phyloP scores from a whole-genome alignment of 2,113 vertebrate species.

The Anarrhichthys ocellatus region DNA sequence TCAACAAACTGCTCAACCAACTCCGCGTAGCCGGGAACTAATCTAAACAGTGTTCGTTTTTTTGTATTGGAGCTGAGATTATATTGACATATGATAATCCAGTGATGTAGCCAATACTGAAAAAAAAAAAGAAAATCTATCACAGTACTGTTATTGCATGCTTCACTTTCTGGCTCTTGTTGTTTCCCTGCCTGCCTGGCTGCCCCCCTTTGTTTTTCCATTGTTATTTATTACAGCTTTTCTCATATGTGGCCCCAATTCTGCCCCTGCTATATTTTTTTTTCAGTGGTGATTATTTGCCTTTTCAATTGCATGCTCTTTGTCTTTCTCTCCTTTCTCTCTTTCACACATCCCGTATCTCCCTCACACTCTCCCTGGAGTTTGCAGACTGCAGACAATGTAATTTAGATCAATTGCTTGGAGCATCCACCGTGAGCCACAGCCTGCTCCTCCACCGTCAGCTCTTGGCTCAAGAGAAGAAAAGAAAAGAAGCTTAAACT shows the following conservation, averaged over 20 bases:
- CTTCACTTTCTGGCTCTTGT: conserved; percentile 8
- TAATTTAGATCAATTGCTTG: conserved; percentile 73
- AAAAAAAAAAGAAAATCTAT: conserved; percentile 35
- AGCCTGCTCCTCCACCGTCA: conserved; percentile 50
- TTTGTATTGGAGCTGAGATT: conserved; percentile 24
- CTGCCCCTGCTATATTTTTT: conserved; percentile 24
- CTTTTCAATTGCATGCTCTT: conserved; percentile 54
- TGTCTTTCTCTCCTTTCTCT: conserved; percentile 22
- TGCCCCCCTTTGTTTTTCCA: conserved; percentile 6
- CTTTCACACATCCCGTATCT: background rate
- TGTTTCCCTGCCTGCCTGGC: background rate
- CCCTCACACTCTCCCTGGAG: conserved; percentile 35
- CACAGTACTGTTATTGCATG: conserved; percentile 22
- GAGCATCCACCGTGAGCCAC: conserved; percentile 54
- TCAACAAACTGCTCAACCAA: conserved; percentile 38
- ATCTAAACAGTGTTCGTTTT: conserved; percentile 33
- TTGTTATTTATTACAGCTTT: conserved; percentile 46
- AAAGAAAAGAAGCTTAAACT: conserved; percentile 15
- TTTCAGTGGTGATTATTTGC: conserved; percentile 52
- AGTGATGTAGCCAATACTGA: background rate
- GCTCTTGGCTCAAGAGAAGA: conserved; percentile 31
- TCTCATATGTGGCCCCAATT: conserved; percentile 42
- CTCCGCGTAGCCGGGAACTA: background rate
- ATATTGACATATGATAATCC: conserved; percentile 39
- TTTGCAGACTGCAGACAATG: conserved; percentile 60